These are phyloP conservation scores for Stomatorhinus ivindoensis DNA, from an alignment of 2,113 vertebrate genomes.

Conservation along the genomic window DNA sequence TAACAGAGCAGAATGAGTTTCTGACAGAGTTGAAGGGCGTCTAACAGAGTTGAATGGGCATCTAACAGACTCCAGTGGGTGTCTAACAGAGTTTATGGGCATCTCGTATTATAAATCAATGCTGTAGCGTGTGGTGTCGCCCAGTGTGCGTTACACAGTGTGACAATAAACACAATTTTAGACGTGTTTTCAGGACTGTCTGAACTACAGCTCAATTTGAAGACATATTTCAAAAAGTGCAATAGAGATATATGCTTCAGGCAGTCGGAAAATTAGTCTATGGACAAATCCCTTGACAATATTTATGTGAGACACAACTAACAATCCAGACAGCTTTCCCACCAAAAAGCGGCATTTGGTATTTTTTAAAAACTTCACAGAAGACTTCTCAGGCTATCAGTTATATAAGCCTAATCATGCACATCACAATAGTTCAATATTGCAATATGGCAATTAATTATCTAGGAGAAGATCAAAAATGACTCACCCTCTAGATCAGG, in stretches of 20 bases:
- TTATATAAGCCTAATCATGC: background rate
- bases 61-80: background rate
- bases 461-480: background rate
- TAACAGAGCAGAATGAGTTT: background rate
- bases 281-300: background rate
- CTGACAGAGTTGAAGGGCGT: constrained; percentile 1
- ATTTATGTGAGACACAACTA: background rate
- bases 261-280: background rate
- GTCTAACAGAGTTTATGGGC: background rate
- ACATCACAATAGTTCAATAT: background rate
- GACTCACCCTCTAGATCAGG: background rate
- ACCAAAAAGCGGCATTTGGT: background rate
- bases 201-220: background rate
- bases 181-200: background rate
- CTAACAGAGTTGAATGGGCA: background rate
- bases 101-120: background rate
- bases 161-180: background rate
- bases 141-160: background rate
- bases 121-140: background rate
- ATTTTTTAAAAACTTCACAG: background rate
- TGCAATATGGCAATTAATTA: background rate
- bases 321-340: background rate
- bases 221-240: background rate
- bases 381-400: background rate
- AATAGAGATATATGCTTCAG: background rate